Conservation (phyloP, 2,113 vertebrate genomes). For the Coregonus clupeaformis region DNA sequence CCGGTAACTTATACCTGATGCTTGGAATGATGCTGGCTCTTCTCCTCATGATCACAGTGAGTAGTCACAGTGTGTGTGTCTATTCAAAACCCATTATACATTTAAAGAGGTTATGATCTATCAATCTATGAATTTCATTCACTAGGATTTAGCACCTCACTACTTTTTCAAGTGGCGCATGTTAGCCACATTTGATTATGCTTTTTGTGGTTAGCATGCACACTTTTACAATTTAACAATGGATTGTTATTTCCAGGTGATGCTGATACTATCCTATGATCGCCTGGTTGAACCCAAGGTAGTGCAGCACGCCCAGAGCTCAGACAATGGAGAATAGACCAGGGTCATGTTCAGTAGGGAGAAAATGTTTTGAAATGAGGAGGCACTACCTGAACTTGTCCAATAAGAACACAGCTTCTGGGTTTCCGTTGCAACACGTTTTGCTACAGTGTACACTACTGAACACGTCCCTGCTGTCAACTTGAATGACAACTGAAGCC, state of each 20-base stretch:
- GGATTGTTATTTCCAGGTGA: conserved; percentile 65
- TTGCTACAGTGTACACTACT: neutral
- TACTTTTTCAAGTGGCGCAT: neutral
- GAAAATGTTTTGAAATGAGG: no score
- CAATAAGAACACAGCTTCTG: no score
- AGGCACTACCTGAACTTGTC: no score
- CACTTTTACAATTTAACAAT: no score
- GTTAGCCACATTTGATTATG: neutral
- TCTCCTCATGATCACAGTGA: conserved; percentile 76
- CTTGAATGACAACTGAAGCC: neutral
- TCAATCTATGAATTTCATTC: no score
- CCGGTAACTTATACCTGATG: conserved; percentile 77
- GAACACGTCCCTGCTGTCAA: neutral
- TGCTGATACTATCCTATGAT: conserved; percentile 76
- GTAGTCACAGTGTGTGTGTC: conserved; percentile 29
- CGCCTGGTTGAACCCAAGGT: conserved; percentile 71
- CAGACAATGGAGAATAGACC: conserved; percentile 62
- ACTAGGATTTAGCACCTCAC: neutral
- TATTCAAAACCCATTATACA: no score
- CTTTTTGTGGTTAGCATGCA: no score
- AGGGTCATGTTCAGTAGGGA: conserved; percentile 4
- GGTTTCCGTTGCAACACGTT: no score
- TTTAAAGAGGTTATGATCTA: no score
- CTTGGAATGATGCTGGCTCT: conserved; percentile 81
- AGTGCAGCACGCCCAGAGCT: conserved; percentile 56